Evolutionary conservation across 2,113 vertebrate species (phyloP).

Genomic region (Triplophysa dalaica): DNA sequence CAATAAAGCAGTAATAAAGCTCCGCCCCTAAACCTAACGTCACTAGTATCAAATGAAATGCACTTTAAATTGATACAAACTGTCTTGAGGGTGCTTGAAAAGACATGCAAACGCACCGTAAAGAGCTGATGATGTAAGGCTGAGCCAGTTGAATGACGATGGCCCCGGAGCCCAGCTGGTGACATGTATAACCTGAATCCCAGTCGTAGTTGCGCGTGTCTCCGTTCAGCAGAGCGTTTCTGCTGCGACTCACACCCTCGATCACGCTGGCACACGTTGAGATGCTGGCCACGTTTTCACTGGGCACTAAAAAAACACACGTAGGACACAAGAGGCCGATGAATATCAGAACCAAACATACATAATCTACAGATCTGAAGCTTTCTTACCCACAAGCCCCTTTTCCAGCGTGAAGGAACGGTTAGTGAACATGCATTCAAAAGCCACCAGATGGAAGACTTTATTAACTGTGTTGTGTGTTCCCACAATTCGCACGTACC

Average conservation of each 20-base stretch:
- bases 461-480: constrained; percentile 98
- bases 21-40: too few relatives aligned
- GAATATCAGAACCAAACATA: too few relatives aligned
- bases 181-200: constrained; percentile 97
- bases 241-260: constrained; percentile 93
- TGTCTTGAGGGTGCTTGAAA: too few relatives aligned
- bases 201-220: constrained; percentile 98
- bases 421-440: constrained; percentile 95
- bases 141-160: constrained; percentile 95
- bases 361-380: background rate
- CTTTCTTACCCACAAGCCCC: constrained; percentile 84
- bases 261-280: constrained; percentile 89
- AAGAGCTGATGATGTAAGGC: constrained; percentile 87
- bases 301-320: constrained; percentile 75
- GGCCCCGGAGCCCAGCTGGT: constrained; percentile 92
- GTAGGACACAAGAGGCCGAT: background rate
- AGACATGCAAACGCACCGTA: constrained; percentile 70
- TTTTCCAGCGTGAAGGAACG: constrained; percentile 87
- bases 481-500: constrained; percentile 94
- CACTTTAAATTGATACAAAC: too few relatives aligned
- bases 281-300: constrained; percentile 89
- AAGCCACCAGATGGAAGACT: constrained; percentile 96
- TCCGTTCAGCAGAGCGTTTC: constrained; percentile 93
- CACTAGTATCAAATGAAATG: too few relatives aligned
- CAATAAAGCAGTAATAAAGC: too few relatives aligned